Conservation (phyloP, 2,888 invertebrate genomes). For the Bugula neritina region DNA sequence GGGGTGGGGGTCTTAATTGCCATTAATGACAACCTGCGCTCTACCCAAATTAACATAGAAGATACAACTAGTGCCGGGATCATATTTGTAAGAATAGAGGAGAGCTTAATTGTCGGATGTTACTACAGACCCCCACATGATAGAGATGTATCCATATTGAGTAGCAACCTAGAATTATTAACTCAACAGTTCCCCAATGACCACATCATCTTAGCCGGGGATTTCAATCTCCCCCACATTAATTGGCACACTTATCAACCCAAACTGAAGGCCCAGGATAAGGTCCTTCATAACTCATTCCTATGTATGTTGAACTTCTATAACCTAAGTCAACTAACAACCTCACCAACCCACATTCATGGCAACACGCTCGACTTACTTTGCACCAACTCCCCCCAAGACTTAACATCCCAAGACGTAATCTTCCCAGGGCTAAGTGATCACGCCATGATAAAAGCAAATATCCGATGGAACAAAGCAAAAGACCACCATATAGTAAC, state of each 20-base stretch:
- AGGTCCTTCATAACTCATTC: background rate
- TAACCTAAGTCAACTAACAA: background rate
- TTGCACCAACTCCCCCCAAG: background rate
- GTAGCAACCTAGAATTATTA: background rate
- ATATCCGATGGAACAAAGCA: background rate
- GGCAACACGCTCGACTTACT: background rate
- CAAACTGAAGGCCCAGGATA: background rate
- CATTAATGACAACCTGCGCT: background rate
- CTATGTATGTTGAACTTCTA: background rate
- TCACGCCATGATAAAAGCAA: background rate
- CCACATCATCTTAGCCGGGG: background rate
- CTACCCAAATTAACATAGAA: background rate
- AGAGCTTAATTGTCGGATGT: background rate
- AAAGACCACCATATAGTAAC: background rate
- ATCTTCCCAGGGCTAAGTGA: background rate
- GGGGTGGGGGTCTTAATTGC: slow-evolving; percentile 3
- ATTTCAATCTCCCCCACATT: background rate
- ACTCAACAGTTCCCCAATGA: background rate
- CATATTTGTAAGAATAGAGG: background rate
- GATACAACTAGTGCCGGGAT: background rate
- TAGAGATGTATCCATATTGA: background rate
- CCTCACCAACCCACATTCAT: background rate
- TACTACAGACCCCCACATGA: background rate
- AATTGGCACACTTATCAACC: background rate
- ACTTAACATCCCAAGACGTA: background rate